Base-by-base conservation (phyloP, 1,140 invertebrate species). In the Formica exsecta region DNA sequence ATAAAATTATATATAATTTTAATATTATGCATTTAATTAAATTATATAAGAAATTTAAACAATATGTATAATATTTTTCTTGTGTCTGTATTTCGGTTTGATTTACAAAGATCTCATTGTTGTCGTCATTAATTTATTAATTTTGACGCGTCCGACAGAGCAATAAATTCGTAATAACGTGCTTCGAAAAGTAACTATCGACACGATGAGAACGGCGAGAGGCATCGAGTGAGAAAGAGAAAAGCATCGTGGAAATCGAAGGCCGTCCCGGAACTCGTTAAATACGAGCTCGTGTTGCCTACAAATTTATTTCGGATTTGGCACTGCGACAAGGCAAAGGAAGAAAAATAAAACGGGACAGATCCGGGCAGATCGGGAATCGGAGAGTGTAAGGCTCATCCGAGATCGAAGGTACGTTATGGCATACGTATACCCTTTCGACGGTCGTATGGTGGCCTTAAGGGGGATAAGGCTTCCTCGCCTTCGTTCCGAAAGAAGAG, bases 331-430 rank as follows among this genome's bases (percentile, higher is more conserved):
- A 70, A 51, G 71, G 74, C 70, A 74, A 71, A 62, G 64, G 57
- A 68, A 76, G 68, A 64, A 66, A 79, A 73, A 66, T 57, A 88
- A 84, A 91, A 81, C 77, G 64, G 76, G 73, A 86, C 66, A 59
- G 80, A 66, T 57, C 59, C 54, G 54, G 79, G 68, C 51, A 80
- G 62, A 86, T 73, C 71, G 75, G 38, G 66, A 87, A 73, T 68
- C 54, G 68, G 57, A 48, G 81, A 48, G 86, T 79, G 89, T 88
- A 84, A 81, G 89, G 84, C 83, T 91, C 83, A 91, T 79, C 88
- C 70, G 64, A 90, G 89, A 91, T 91, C 89, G 90, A 91, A 91
- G 90, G 32, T 62, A 76, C 84, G 62, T 90, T 90, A 88, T 88
- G 80, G 86, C 57, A 51, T 51, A 62, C 32, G 62, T 41, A 68